These are phyloP conservation scores for Apeltes quadracus DNA, from an alignment of 2,113 vertebrate species.

Conservation along the genomic window DNA sequence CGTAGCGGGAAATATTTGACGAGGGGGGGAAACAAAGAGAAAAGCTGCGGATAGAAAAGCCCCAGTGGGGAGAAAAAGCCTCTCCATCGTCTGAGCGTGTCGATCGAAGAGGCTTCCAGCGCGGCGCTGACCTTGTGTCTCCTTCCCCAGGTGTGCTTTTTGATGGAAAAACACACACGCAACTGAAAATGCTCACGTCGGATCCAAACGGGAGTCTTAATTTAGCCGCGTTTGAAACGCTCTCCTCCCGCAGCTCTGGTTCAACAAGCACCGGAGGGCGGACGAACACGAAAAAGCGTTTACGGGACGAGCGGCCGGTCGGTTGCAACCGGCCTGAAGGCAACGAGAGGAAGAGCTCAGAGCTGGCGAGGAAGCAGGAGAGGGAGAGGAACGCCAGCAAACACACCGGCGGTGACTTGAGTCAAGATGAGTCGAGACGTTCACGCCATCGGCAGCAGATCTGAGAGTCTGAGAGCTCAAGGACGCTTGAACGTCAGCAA, in stretches of 20 bases:
- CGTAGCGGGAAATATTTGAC: neutral
- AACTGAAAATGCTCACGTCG: neutral
- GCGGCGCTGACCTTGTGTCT: conserved; percentile 51
- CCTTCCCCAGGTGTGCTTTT: conserved; percentile 31
- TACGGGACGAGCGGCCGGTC: conserved; percentile 17
- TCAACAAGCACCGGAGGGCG: conserved; percentile 34
- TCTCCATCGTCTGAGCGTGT: conserved; percentile 52
- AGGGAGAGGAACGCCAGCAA: neutral
- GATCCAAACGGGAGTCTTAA: conserved; percentile 34
- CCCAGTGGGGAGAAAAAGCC: conserved; percentile 42
- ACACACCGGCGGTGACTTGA: conserved; percentile 26
- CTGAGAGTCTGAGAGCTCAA: conserved; percentile 12
- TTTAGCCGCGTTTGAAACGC: conserved; percentile 46
- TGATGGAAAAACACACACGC: conserved; percentile 39
- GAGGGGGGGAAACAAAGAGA: neutral
- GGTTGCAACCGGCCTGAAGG: conserved; percentile 42
- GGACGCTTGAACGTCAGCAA: conserved; percentile 22
- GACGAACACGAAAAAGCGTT: conserved; percentile 62
- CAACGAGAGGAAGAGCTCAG: conserved; percentile 25
- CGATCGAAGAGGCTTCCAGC: conserved; percentile 60
- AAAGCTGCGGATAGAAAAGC: conserved; percentile 25
- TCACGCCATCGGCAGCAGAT: conserved; percentile 29
- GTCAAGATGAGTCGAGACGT: neutral
- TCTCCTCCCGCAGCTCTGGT: conserved; percentile 19
- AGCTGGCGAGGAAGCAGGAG: neutral